phyloP scores from a whole-genome alignment of 2,888 invertebrate species.

The Epicampocera succincta region DNA sequence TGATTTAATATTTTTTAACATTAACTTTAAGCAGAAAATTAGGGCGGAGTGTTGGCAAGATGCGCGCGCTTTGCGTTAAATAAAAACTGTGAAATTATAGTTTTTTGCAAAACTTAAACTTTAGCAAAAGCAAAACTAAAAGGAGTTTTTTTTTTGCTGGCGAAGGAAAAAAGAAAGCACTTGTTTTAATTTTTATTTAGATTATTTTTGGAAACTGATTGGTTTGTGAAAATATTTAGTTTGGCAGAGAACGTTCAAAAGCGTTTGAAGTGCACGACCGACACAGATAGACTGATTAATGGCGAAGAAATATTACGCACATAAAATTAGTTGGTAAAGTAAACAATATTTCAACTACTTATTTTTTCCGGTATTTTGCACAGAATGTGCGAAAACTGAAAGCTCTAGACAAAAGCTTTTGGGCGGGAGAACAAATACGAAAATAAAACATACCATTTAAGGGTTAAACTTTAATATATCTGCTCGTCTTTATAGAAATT shows the following conservation, averaged over 20 bases:
- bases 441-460: constrained; percentile 25
- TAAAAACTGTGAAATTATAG: background rate
- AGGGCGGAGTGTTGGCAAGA: constrained; percentile 22
- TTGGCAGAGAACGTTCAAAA: constrained; percentile 56
- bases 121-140: constrained; percentile 44
- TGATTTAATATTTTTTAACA: background rate
- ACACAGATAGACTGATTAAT: constrained; percentile 80
- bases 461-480: constrained; percentile 7
- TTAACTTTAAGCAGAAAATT: constrained; percentile 2
- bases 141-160: constrained; percentile 11
- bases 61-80: constrained; percentile 46
- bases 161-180: constrained; percentile 13
- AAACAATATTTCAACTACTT: constrained; percentile 54
- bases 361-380: constrained; percentile 41
- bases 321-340: constrained; percentile 26
- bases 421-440: constrained; percentile 12
- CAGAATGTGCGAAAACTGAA: background rate
- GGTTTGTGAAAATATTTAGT: constrained; percentile 4
- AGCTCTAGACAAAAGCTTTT: constrained; percentile 10
- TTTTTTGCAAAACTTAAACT: constrained; percentile 34
- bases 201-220: background rate
- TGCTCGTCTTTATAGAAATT: background rate
- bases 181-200: constrained; percentile 6
- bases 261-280: constrained; percentile 77
- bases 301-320: constrained; percentile 37